Conservation (phyloP, 2,797 vertebrate species). For the Danio aesculapii region DNA sequence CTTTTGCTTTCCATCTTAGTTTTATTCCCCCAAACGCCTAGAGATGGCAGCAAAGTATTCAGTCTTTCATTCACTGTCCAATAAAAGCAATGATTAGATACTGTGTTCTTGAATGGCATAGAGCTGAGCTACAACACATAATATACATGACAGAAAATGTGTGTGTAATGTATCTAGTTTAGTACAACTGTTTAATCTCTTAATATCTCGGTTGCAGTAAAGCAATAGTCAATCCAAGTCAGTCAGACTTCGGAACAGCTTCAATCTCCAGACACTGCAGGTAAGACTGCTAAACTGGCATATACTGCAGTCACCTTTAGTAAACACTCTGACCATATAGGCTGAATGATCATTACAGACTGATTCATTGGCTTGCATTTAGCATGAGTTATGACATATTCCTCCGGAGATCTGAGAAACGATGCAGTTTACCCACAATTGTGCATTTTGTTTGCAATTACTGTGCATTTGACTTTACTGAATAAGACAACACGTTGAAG, state of each 20-base stretch:
- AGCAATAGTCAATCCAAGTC: too few species aligned
- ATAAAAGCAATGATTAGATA: neutral
- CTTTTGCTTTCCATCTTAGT: neutral
- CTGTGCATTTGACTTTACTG: neutral
- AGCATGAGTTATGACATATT: neutral
- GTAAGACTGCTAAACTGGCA: neutral
- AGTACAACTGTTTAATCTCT: too few species aligned
- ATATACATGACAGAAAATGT: neutral
- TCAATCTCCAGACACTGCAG: neutral
- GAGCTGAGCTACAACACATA: neutral
- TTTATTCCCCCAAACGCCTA: conserved; percentile 7
- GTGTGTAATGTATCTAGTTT: neutral
- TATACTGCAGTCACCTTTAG: neutral
- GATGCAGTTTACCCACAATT: neutral
- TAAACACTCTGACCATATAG: neutral
- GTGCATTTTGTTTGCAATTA: neutral
- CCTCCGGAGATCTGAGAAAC: neutral
- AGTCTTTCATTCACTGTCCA: neutral
- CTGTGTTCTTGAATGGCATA: neutral
- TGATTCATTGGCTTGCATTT: neutral
- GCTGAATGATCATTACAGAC: neutral
- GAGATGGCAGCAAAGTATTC: conserved; percentile 38
- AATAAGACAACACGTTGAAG: neutral
- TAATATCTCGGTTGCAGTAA: too few species aligned
- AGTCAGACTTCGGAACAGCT: neutral